These are phyloP conservation scores for Sycophila sp. DNA, from an alignment of 1,140 invertebrate genomes.

Conservation along the genomic window DNA sequence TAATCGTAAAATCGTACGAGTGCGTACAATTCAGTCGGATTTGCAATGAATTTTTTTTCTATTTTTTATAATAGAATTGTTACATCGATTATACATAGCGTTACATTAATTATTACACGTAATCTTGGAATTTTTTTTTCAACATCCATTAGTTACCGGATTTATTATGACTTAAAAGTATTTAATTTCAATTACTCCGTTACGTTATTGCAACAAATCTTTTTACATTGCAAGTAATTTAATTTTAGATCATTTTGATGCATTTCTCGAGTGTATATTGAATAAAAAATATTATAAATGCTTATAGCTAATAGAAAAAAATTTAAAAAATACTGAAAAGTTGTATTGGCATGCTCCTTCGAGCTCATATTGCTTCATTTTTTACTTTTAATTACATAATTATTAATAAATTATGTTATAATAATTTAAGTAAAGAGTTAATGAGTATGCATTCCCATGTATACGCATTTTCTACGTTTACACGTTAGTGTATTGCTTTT, in stretches of 20 bases:
- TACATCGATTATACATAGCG: neutral
- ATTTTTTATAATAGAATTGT: neutral
- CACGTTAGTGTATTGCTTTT: constrained; percentile 19
- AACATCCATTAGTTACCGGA: too few species aligned
- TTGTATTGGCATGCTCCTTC: neutral
- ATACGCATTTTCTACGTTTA: too few species aligned
- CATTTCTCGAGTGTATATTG: too few species aligned
- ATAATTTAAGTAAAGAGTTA: too few species aligned
- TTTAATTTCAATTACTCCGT: neutral
- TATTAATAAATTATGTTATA: too few species aligned
- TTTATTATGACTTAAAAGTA: too few species aligned
- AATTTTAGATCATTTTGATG: too few species aligned
- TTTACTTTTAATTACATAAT: neutral
- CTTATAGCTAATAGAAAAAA: too few species aligned
- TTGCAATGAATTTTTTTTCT: constrained; percentile 3
- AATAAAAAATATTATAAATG: too few species aligned
- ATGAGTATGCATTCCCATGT: too few species aligned
- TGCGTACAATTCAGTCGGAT: constrained; percentile 13
- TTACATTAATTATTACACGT: neutral
- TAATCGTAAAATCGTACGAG: neutral
- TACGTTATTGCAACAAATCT: neutral
- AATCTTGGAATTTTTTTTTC: too few species aligned
- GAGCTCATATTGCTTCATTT: constrained; percentile 12
- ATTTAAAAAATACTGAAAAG: neutral
- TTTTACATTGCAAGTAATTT: neutral